Conservation (phyloP, 2,797 vertebrate genomes). For the Malurus splendens region DNA sequence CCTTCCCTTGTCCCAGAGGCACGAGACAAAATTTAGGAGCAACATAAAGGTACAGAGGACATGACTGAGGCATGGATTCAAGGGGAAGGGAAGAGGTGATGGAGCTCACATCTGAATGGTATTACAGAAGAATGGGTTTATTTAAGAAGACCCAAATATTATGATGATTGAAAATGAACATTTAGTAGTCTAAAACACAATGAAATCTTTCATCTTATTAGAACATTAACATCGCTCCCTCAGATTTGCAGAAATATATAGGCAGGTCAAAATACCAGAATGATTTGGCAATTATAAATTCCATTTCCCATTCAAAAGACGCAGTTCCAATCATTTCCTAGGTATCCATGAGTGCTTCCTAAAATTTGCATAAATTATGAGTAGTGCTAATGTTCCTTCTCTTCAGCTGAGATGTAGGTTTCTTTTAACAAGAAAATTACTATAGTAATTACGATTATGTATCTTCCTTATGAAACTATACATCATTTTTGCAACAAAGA, state of each 20-base stretch:
- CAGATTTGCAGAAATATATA: neutral
- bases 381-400: conserved; percentile 18
- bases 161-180: neutral
- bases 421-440: conserved; percentile 53
- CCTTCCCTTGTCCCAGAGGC: neutral
- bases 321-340: conserved; percentile 14
- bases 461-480: conserved; percentile 47
- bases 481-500: conserved; percentile 40
- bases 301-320: conserved; percentile 40
- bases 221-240: neutral
- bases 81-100: neutral
- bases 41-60: neutral
- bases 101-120: neutral
- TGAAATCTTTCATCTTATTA: conserved; percentile 7
- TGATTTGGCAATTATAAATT: conserved; percentile 26
- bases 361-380: conserved; percentile 41
- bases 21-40: neutral
- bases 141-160: neutral
- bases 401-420: neutral
- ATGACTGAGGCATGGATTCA: neutral
- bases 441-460: conserved; percentile 35
- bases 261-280: conserved; percentile 26
- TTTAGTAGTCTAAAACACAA: conserved; percentile 3
- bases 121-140: conserved; percentile 1
- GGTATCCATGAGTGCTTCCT: conserved; percentile 14